A percentile compares a stretch with the other conserved stretches of the same genome.
Evolutionary conservation across 2,797 vertebrate genomes (phyloP).

Genomic region (Jordanella pulchra): DNA sequence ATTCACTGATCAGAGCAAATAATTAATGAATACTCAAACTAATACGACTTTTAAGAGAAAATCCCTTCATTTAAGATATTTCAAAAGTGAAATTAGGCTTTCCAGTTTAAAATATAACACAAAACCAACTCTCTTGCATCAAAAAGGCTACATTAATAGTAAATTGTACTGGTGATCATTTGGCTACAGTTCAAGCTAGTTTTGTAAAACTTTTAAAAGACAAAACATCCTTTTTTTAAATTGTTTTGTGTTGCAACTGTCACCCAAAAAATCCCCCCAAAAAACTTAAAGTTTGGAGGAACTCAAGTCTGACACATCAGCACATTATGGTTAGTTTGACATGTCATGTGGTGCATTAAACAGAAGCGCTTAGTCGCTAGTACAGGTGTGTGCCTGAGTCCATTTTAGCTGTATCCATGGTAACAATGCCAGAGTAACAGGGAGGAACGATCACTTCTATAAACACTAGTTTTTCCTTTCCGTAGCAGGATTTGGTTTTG

Average conservation of each 20-base stretch:
- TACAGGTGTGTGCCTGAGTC: neutral
- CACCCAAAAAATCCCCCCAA: neutral
- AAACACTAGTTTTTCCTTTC: slow-evolving; percentile 24
- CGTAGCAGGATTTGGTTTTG: neutral
- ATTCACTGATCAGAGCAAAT: neutral
- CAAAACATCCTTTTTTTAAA: no score
- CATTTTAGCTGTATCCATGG: slow-evolving; percentile 36
- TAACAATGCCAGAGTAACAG: slow-evolving; percentile 38
- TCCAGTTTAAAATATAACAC: neutral
- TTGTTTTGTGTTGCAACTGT: no score
- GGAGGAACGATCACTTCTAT: slow-evolving; percentile 24
- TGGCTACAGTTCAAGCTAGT: neutral
- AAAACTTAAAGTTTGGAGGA: neutral
- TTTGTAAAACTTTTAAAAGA: neutral
- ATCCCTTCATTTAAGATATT: neutral
- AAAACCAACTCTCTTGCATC: neutral
- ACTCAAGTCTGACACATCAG: neutral
- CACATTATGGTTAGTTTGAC: neutral
- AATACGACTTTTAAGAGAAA: neutral
- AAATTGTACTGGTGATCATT: neutral
- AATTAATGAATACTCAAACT: neutral
- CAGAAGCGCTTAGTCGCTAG: slow-evolving; percentile 23
- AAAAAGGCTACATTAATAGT: neutral
- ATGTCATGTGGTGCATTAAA: neutral
- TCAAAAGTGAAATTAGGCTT: neutral